These are phyloP conservation scores for Endotricha flammealis DNA, from an alignment of 2,888 invertebrate genomes.

Conservation along the genomic window DNA sequence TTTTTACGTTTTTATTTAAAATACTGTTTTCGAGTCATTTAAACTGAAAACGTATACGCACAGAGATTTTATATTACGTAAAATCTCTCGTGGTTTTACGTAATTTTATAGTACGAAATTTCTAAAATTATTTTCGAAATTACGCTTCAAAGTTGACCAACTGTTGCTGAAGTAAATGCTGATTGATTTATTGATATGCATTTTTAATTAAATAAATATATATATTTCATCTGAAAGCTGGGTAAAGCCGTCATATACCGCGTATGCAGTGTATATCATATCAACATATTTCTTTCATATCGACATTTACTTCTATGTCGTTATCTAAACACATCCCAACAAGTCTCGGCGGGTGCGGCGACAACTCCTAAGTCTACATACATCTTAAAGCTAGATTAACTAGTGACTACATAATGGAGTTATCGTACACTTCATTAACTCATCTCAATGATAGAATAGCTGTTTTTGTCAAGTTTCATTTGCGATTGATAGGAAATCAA, in stretches of 20 bases:
- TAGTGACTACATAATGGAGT: constrained; percentile 8
- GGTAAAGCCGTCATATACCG: neutral
- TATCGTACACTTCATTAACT: constrained; percentile 1
- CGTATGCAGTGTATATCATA: neutral
- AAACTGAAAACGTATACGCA: too few relatives aligned
- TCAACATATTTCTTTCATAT: constrained; percentile 6
- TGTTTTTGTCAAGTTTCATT: too few relatives aligned
- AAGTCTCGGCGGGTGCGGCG: neutral
- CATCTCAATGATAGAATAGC: too few relatives aligned
- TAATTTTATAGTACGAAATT: too few relatives aligned
- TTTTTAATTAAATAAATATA: neutral
- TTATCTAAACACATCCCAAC: neutral
- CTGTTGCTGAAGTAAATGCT: constrained; percentile 10
- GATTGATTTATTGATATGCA: neutral
- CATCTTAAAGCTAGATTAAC: constrained; percentile 5
- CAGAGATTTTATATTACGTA: too few relatives aligned
- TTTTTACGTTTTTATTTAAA: too few relatives aligned
- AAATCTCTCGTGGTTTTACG: too few relatives aligned
- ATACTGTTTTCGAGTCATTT: too few relatives aligned
- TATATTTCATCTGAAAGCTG: neutral
- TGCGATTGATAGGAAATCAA: too few relatives aligned
- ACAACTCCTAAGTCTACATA: constrained; percentile 1
- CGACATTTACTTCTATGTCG: constrained; percentile 12
- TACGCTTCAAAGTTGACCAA: too few relatives aligned
- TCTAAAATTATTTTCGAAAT: too few relatives aligned